Conservation (phyloP, 2,797 vertebrate species). For the Melanotaenia pygmaea region DNA sequence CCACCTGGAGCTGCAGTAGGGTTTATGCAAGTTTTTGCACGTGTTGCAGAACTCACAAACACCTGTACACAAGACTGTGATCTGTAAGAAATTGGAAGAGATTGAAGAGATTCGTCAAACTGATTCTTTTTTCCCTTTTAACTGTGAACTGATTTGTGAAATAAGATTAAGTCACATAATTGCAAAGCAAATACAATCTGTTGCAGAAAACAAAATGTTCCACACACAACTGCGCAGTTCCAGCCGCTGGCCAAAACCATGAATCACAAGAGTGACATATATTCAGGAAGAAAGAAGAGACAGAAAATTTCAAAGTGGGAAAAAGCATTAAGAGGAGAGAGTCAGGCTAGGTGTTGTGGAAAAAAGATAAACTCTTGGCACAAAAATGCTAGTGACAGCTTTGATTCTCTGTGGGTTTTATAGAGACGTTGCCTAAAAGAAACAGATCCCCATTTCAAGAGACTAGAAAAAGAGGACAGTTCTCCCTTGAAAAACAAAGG, state of each 20-base stretch:
- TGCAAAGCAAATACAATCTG: slow-evolving; percentile 46
- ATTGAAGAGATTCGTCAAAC: not conserved
- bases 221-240: slow-evolving; percentile 52
- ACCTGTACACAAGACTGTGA: slow-evolving; percentile 3
- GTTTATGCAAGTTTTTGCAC: not conserved
- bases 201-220: slow-evolving; percentile 70
- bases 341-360: slow-evolving; percentile 40
- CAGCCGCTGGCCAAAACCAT: slow-evolving; percentile 60
- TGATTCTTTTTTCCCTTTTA: not conserved
- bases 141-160: slow-evolving; percentile 31
- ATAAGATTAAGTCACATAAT: slow-evolving; percentile 56
- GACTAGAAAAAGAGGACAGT: slow-evolving; percentile 32
- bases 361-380: slow-evolving; percentile 41
- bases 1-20: slow-evolving; percentile 7
- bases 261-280: slow-evolving; percentile 63
- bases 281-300: slow-evolving; percentile 50
- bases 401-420: slow-evolving; percentile 29
- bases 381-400: not conserved
- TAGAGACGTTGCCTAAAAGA: slow-evolving; percentile 26
- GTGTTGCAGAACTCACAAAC: not conserved
- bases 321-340: not conserved
- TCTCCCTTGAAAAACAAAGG: slow-evolving; percentile 63
- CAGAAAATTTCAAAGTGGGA: slow-evolving; percentile 17
- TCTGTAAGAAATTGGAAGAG: not conserved
- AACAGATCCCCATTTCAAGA: slow-evolving; percentile 34